Base-by-base conservation (phyloP, 2,797 vertebrate genomes). In the Chelidonichthys spinosus region DNA sequence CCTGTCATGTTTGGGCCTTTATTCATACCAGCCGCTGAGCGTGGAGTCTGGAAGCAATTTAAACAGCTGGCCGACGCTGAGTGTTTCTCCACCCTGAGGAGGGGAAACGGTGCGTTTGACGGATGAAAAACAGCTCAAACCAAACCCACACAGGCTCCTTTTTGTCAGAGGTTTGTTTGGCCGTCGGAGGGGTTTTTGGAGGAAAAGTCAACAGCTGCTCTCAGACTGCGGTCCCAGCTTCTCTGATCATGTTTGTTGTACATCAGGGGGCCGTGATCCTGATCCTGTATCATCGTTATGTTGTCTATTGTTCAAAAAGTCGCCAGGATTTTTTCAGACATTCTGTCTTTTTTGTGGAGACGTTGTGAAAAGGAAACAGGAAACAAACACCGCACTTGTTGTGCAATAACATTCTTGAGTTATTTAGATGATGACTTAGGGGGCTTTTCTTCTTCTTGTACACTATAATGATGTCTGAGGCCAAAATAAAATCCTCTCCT, bases 31-130 rank as follows among this genome's bases (percentile, higher is more conserved):
- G 78, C 65, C 5, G 37, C 56, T 46, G 79, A 15, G 81, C 44
- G n/a, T 18, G 25, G 33, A 42, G 79, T 85, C 90, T 92, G 91
- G 84, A 91, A 86, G 47, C 69, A 81, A 89, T 91, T 91, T 79
- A 74, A 89, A 87, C 89, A 89, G 84, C 87, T 85, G 89, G 85
- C 64, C 39, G 5, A 33, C 9, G 63, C 68, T 39, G 63, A 54
- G 35, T 49, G 63, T 78, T 63, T 73, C 67, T 74, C 47, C 56
- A 33, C 76, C 60, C 74, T 3, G 11, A 35, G 52, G 72, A 69
- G 63, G n/a, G 44, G 35, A 5, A 36, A 60, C 6, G 11, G 53
- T 39, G 59, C 0, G 6, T 63, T 71, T 69, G 71, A 81, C 52
- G 70, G 76, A 84, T 72, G 82, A 81, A 81, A 87, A 90, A 77